A percentile compares a stretch with the other conserved stretches of the same genome.
phyloP scores from a whole-genome alignment of 2,113 vertebrate genomes.

The Chaetodon trifascialis region DNA sequence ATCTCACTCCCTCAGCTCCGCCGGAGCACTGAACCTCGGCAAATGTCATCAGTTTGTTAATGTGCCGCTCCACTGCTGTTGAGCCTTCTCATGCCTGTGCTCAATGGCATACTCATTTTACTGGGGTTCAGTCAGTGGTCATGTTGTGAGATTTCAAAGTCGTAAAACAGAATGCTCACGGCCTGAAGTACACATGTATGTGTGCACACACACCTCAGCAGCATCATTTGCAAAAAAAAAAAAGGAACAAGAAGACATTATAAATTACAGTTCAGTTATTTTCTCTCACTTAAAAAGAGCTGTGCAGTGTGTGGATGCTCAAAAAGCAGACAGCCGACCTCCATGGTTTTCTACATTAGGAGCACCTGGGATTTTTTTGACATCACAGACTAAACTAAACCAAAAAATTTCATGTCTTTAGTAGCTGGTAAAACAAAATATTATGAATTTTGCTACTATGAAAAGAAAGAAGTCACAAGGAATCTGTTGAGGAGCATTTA shows the following conservation, averaged over 20 bases:
- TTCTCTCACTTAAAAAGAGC: background rate
- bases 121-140: constrained; percentile 79
- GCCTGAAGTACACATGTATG: background rate
- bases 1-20: constrained; percentile 63
- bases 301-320: background rate
- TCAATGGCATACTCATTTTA: constrained; percentile 59
- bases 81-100: constrained; percentile 55
- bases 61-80: constrained; percentile 71
- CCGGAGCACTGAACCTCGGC: constrained; percentile 74
- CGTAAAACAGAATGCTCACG: background rate
- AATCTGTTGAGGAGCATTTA: background rate
- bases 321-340: background rate
- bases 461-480: background rate
- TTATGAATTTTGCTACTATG: background rate
- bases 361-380: constrained; percentile 27
- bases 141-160: constrained; percentile 58
- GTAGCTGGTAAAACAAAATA: background rate
- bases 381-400: background rate
- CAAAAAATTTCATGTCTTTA: background rate
- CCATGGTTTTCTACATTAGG: constrained; percentile 1
- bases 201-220: background rate
- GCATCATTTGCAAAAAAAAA: constrained; percentile 1
- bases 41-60: constrained; percentile 81
- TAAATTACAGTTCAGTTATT: background rate
- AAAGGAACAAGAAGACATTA: background rate